Evolutionary conservation across 2,888 invertebrate genomes (phyloP), one percentile per base, ranked within the genome.

Genomic region (Belgica antarctica): DNA sequence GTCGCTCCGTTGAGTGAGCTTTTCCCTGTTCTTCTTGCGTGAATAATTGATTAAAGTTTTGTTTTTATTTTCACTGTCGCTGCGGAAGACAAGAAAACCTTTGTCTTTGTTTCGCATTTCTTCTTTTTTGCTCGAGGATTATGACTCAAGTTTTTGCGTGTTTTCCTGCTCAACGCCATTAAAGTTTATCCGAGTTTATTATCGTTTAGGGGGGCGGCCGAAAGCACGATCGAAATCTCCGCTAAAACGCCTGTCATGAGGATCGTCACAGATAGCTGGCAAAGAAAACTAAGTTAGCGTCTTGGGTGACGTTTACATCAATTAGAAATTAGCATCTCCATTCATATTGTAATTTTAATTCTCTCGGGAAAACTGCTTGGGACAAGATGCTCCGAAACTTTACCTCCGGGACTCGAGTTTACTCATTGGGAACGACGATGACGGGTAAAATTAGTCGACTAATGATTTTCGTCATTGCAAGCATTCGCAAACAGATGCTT

Each of bases 31-130:
- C 34, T 41, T 41, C 15, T n/a, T 52, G 65, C 46, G 47, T 66
- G 47, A 66, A 66, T 66, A 66, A 66, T 66, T 41, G 65, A 66
- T 66, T 25, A 66, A 66, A 24, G 41, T 31, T 34, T 34, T 28
- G 22, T 24, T n/a, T n/a, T n/a, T n/a, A n/a, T 34, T 34, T 62
- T 62, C 34, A 19, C 22, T 15, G 62, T 15, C 62, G 24, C 12
- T 31, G 5, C 34, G n/a, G 41, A 41, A 41, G 3, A 10, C 41
- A n/a, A 41, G 41, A n/a, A 41, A 41, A 41, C 15, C 2, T 41
- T n/a, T n/a, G n/a, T n/a, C n/a, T n/a, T n/a, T n/a, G n/a, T n/a
- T n/a, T n/a, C n/a, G n/a, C n/a, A n/a, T n/a, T n/a, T n/a, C n/a
- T n/a, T n/a, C n/a, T n/a, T n/a, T n/a, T 41, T 41, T 41, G 41